Evolutionary conservation across 1,140 invertebrate genomes (phyloP).

Genomic region (Zaprionus camerounensis): DNA sequence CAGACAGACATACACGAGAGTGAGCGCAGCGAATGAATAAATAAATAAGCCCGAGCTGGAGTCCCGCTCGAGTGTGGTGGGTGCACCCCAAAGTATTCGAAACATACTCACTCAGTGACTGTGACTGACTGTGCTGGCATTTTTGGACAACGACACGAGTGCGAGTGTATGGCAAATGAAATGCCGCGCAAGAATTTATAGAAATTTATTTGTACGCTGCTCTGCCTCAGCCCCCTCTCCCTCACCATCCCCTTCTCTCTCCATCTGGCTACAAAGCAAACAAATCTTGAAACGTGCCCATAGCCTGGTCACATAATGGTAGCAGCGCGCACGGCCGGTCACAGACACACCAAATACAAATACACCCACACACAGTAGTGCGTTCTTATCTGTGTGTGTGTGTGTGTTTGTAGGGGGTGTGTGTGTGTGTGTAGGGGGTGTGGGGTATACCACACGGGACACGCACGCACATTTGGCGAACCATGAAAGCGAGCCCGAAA

Average conservation of each 20-base stretch:
- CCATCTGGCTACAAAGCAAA: conserved; percentile 69
- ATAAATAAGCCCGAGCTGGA: conserved; percentile 67
- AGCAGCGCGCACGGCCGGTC: conserved; percentile 32
- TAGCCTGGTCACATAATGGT: conserved; percentile 42
- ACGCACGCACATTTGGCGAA: conserved; percentile 61
- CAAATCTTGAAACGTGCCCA: conserved; percentile 76
- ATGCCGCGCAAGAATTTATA: conserved; percentile 82
- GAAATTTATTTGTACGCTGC: conserved; percentile 72
- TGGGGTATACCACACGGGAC: conserved; percentile 38
- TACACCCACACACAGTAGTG: conserved; percentile 34
- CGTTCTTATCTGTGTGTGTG: not conserved
- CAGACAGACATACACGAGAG: conserved; percentile 38
- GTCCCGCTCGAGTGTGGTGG: conserved; percentile 8
- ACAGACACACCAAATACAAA: conserved; percentile 35
- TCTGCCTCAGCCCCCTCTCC: not conserved
- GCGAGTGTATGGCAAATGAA: conserved; percentile 62
- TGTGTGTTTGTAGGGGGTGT: not conserved
- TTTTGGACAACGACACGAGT: conserved; percentile 62
- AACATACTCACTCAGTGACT: conserved; percentile 12
- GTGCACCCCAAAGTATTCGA: conserved; percentile 15
- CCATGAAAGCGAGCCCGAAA: conserved; percentile 73
- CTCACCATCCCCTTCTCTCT: not conserved
- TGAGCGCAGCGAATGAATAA: conserved; percentile 74
- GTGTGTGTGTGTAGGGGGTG: conserved; percentile 2
- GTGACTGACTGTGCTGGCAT: conserved; percentile 72